Percentiles rank a stretch among this genome's conserved stretches.
These are phyloP conservation scores for Laothoe populi DNA, from an alignment of 2,888 invertebrate genomes.

Conservation along the genomic window DNA sequence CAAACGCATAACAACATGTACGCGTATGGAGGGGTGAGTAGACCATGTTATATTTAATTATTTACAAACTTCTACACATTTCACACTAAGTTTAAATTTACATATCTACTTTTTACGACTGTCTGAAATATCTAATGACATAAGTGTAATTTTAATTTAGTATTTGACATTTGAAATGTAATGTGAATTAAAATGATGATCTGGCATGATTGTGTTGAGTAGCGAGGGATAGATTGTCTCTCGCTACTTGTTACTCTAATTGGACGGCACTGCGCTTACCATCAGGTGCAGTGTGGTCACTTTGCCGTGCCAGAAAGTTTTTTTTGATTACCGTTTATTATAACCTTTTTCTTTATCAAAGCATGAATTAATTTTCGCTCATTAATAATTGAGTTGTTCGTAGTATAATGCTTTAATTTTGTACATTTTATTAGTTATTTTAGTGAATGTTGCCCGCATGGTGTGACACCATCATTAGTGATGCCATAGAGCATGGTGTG, in stretches of 20 bases:
- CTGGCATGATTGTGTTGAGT: too few relatives aligned
- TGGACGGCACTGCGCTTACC: too few relatives aligned
- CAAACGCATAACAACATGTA: constrained; percentile 99
- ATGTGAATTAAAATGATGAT: too few relatives aligned
- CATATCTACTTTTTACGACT: neutral
- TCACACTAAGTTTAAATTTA: neutral
- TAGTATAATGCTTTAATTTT: constrained; percentile 31
- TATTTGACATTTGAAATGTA: neutral
- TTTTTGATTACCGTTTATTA: too few relatives aligned
- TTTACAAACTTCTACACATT: neutral
- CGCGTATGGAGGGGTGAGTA: constrained; percentile 96
- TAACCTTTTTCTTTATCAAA: neutral
- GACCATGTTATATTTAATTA: constrained; percentile 27
- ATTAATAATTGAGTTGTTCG: constrained; percentile 15
- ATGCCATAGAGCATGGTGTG: constrained; percentile 69
- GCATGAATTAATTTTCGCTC: neutral
- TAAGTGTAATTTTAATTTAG: neutral
- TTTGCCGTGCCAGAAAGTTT: too few relatives aligned
- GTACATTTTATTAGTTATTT: neutral
- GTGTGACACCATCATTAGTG: constrained; percentile 38
- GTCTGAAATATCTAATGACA: constrained; percentile 1
- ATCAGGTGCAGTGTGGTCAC: too few relatives aligned
- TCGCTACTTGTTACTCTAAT: too few relatives aligned
- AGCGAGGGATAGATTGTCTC: too few relatives aligned
- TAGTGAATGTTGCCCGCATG: constrained; percentile 35